phyloP scores from a whole-genome alignment of 2,113 vertebrate genomes.

The Gymnogyps californianus region DNA sequence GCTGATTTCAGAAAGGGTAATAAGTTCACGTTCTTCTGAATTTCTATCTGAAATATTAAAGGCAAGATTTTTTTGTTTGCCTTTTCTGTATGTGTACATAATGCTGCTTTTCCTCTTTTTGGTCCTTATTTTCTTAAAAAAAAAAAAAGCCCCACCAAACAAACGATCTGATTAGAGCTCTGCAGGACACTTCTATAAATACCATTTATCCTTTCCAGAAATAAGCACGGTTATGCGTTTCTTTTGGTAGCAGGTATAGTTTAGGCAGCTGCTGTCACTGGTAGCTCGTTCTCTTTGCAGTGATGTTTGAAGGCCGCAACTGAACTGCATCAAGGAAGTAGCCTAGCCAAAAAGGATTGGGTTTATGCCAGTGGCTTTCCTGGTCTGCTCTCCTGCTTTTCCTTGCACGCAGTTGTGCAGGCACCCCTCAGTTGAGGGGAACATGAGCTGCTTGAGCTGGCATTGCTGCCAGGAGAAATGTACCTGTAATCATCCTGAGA shows the following conservation, averaged over 20 bases:
- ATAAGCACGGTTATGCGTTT: not conserved
- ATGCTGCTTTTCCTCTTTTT: not conserved
- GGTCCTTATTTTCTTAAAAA: not conserved
- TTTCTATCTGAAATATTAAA: not conserved
- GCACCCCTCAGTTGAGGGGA: not conserved
- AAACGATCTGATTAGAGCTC: not conserved
- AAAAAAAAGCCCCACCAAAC: accelerated
- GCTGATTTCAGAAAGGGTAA: not conserved
- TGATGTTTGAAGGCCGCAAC: not conserved
- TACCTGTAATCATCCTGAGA: accelerated
- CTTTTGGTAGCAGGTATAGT: too few species aligned
- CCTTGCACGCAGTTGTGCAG: accelerated
- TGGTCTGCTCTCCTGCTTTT: too few species aligned
- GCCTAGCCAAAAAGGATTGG: not conserved
- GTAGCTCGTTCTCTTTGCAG: not conserved
- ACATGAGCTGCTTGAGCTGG: not conserved
- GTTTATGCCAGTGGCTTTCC: not conserved
- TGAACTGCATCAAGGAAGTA: not conserved
- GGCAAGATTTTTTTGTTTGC: too few species aligned
- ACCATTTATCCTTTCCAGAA: not conserved
- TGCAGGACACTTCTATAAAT: not conserved
- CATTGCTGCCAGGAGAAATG: accelerated
- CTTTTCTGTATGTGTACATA: accelerated
- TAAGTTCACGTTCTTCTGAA: not conserved
- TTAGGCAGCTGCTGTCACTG: not conserved